Conservation (phyloP, 2,113 vertebrate genomes). For the Gorsachius goisagi region DNA sequence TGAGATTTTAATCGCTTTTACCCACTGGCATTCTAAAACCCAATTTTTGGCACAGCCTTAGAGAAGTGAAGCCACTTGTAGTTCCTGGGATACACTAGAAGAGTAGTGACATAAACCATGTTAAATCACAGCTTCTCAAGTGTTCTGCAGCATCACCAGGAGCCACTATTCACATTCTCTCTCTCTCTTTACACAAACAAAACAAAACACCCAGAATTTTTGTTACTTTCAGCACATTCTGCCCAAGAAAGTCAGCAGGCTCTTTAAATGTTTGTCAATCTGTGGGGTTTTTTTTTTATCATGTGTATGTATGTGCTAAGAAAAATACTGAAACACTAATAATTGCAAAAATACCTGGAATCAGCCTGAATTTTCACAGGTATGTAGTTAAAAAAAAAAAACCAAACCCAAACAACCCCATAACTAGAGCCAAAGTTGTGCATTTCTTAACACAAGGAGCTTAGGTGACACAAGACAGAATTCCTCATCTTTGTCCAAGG, state of each 20-base stretch:
- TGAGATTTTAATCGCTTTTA: not conserved
- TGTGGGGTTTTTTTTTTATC: not conserved
- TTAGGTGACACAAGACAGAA: not conserved
- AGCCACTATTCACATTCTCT: not conserved
- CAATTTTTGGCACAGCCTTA: not conserved
- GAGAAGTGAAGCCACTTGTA: not conserved
- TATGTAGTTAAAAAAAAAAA: not conserved
- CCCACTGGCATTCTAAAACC: not conserved
- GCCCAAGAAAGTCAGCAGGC: not conserved
- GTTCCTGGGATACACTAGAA: not conserved
- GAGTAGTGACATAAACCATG: not conserved
- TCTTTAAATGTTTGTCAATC: not conserved
- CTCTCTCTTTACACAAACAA: not conserved
- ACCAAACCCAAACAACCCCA: not conserved
- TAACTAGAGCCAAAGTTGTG: not conserved
- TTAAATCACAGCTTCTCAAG: not conserved
- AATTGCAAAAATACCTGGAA: not conserved
- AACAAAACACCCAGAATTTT: not conserved
- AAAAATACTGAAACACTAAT: not conserved
- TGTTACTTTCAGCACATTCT: not conserved
- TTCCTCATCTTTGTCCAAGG: not conserved
- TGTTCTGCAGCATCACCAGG: not conserved
- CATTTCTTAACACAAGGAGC: not conserved
- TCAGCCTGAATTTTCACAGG: not conserved
- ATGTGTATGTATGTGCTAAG: rapidly evolving